Evolutionary conservation across 2,797 vertebrate species (phyloP).

Genomic region (Pangasius krempfi): DNA sequence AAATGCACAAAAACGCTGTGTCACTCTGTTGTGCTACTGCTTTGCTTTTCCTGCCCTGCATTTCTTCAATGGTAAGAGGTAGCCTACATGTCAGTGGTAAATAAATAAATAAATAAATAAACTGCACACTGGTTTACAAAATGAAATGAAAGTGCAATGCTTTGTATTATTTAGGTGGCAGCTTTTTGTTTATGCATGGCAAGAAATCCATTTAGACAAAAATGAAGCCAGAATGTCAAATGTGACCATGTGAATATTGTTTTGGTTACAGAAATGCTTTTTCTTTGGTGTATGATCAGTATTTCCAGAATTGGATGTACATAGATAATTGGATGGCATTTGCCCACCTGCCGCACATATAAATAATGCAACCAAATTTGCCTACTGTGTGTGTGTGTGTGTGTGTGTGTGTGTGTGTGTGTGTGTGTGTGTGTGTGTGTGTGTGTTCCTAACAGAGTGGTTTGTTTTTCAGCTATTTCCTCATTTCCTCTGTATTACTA

Average conservation of each 20-base stretch:
- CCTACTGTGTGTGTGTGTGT: not conserved
- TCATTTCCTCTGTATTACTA: not conserved
- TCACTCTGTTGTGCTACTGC: not conserved
- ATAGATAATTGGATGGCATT: constrained; percentile 8
- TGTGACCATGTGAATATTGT: not conserved
- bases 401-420: constrained; percentile 2
- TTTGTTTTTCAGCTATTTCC: not conserved
- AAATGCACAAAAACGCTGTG: not conserved
- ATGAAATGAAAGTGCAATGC: not conserved
- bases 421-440: not conserved
- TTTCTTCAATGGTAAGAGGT: not conserved
- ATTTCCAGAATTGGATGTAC: not conserved
- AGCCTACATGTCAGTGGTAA: not conserved
- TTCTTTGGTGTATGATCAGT: not conserved
- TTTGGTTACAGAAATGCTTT: not conserved
- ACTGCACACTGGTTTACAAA: not conserved
- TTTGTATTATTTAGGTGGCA: not conserved
- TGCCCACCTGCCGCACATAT: constrained; percentile 15
- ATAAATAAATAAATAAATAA: not conserved
- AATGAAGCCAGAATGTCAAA: not conserved
- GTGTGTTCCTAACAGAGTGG: not conserved
- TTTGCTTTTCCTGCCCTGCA: not conserved
- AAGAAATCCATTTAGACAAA: constrained; percentile 14
- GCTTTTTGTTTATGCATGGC: constrained; percentile 1
- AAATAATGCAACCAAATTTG: constrained; percentile 19